Conservation (phyloP, 2,113 vertebrate genomes). For the Fregata magnificens region DNA sequence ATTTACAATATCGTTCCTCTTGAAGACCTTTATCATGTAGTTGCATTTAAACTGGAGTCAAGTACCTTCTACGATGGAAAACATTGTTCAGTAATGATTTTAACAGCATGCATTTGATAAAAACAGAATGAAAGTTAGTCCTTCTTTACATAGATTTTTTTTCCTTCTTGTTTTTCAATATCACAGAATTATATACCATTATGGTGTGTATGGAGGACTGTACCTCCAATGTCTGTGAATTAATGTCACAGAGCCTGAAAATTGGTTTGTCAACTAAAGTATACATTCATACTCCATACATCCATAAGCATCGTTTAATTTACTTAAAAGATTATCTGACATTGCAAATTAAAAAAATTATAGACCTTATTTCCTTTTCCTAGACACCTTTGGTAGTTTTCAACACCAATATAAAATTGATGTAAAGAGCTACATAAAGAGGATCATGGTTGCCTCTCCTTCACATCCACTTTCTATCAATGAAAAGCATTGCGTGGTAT, state of each 20-base stretch:
- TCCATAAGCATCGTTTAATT: fast-evolving
- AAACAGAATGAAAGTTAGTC: neutral
- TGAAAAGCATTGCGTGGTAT: neutral
- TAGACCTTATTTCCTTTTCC: neutral
- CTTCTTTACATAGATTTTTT: neutral
- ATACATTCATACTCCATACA: neutral
- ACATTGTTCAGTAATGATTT: neutral
- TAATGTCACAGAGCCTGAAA: neutral
- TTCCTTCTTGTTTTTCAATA: neutral
- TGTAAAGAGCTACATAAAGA: neutral
- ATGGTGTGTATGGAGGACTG: neutral
- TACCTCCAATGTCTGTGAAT: neutral
- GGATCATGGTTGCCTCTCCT: neutral
- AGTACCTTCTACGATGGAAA: neutral
- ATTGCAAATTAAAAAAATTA: fast-evolving
- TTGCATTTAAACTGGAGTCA: neutral
- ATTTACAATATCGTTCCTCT: neutral
- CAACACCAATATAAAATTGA: neutral
- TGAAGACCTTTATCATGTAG: neutral
- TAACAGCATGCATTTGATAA: neutral
- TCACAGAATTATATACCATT: neutral
- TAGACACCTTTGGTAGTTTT: neutral
- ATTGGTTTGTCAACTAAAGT: neutral
- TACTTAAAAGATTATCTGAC: neutral
- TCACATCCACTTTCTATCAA: neutral